These are phyloP conservation scores for Crenuchus spilurus DNA, from an alignment of 2,797 vertebrate genomes.

Conservation along the genomic window DNA sequence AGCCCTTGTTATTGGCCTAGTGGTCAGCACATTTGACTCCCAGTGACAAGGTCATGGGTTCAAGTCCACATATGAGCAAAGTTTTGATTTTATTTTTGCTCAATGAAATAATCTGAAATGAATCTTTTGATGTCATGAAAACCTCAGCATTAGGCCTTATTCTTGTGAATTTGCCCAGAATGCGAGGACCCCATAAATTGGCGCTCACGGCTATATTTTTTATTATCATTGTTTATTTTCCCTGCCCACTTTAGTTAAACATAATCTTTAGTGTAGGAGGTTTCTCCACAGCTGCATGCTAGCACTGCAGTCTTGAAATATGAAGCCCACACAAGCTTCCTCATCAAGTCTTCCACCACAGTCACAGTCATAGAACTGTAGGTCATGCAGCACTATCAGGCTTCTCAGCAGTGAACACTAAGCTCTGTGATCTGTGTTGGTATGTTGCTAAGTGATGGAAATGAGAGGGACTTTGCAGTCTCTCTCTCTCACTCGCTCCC, in stretches of 20 bases:
- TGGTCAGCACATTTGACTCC: no score
- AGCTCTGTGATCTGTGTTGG: constrained; percentile 7
- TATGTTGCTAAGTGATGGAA: constrained; percentile 33
- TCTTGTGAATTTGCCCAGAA: no score
- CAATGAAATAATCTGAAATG: no score
- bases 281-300: neutral
- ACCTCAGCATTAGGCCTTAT: no score
- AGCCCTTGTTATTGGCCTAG: no score
- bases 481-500: no score
- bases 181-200: no score
- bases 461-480: constrained; percentile 15
- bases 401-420: neutral
- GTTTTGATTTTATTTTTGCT: no score
- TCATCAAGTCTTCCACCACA: neutral
- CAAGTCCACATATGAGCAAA: no score
- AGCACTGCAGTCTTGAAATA: neutral
- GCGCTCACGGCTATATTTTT: no score
- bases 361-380: neutral
- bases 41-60: no score
- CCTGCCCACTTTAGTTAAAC: neutral
- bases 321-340: neutral
- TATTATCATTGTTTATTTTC: neutral
- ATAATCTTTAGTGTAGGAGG: neutral
- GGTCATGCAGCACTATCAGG: neutral
- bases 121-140: no score